Base-by-base conservation (phyloP, 1,140 invertebrate species). In the Cotesia typhae region DNA sequence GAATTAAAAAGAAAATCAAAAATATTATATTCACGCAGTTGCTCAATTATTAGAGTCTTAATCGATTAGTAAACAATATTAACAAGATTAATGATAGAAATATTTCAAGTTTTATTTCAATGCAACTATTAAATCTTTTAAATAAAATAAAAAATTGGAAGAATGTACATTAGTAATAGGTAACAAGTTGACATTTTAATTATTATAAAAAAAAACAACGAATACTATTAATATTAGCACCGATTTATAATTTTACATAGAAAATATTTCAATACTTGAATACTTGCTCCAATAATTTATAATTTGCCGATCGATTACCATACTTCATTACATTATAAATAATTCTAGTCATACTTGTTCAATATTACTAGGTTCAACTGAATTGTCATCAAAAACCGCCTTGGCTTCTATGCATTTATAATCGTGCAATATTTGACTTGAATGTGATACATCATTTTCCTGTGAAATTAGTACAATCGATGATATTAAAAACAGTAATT, bases 271-370 rank as follows among this genome's bases (percentile, higher is more conserved):
- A 41, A 41, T 41, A 55, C 17, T 55, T 55, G 53, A 55, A 17
- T 55, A 4, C 12, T n/a, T 55, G n/a, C 53, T 55, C 17, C 53
- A 55, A n/a, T 55, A 55, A 14, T 20, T 55, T 20, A 20, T 20
- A 20, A n/a, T 20, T 55, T 55, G 10, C 17, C 12, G 17, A 55
- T 55, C 53, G 53, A 55, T 55, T 55, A 55, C 53, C 53, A 55
- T 55, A 20, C n/a, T 55, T n/a, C 53, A 55, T 41, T 41, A 55
- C 17, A 14, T 55, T 55, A 55, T 55, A 20, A 55, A 55, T 55
- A 55, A 14, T 20, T 14, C 53, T 55, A 55, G 17, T 55, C 53
- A 55, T 55, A 55, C 53, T 55, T 55, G n/a, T 55, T 20, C 9
- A 20, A 55, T 55, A 20, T 14, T 20, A 55, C 2, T 20, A 14